These are phyloP conservation scores for Scaptomyza graminum DNA, from an alignment of 1,140 invertebrate genomes.

Conservation along the genomic window DNA sequence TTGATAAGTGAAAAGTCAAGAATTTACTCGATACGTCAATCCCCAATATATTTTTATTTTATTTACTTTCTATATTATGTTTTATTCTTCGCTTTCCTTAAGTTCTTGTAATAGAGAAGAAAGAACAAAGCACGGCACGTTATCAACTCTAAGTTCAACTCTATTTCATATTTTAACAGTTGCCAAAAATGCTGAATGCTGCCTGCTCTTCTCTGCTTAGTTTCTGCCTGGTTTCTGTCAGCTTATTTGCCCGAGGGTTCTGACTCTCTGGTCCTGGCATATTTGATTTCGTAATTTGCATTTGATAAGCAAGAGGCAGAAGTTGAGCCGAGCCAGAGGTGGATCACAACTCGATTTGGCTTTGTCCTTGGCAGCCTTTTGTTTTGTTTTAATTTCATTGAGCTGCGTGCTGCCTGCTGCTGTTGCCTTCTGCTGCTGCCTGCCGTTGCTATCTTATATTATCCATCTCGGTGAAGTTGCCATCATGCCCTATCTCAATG, in stretches of 20 bases:
- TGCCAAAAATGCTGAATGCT: slow-evolving; percentile 34
- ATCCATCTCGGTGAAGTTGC: slow-evolving; percentile 39
- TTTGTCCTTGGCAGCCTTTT: slow-evolving; percentile 54
- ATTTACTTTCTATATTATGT: too few relatives aligned
- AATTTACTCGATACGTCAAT: too few relatives aligned
- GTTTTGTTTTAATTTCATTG: slow-evolving; percentile 79
- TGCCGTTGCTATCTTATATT: slow-evolving; percentile 43
- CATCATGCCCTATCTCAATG: slow-evolving; percentile 13
- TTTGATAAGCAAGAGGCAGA: slow-evolving; percentile 65
- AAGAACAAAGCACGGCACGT: not conserved
- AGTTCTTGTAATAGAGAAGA: not conserved
- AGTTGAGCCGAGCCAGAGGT: not conserved
- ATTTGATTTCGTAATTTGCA: slow-evolving; percentile 78
- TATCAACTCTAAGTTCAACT: not conserved
- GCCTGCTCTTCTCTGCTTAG: not conserved
- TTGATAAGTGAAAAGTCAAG: too few relatives aligned
- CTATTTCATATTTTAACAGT: slow-evolving; percentile 21
- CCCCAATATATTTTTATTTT: too few relatives aligned
- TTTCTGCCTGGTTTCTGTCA: slow-evolving; percentile 5
- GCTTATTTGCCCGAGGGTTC: slow-evolving; percentile 21
- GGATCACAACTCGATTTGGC: slow-evolving; percentile 36
- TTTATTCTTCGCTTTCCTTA: too few relatives aligned
- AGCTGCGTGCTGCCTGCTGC: slow-evolving; percentile 24
- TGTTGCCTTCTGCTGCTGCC: too few relatives aligned
- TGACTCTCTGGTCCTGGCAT: slow-evolving; percentile 50